Base-by-base conservation (phyloP, 64 coral and sea anemone species). In the Astreopora myriophthalma region DNA sequence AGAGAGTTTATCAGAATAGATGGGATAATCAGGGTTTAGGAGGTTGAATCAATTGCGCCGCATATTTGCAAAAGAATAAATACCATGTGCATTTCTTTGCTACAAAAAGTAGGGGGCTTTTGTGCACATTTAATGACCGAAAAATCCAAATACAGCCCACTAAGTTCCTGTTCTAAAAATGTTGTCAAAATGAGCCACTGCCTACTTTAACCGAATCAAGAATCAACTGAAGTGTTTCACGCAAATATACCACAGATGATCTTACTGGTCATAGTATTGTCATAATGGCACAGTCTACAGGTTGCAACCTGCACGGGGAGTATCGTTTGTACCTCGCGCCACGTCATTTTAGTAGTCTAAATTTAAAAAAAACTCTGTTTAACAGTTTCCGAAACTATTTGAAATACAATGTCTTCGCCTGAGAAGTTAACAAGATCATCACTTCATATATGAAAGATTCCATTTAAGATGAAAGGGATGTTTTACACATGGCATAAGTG, bases 191-290 rank as follows among this genome's bases (percentile, higher is more conserved):
- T 58, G 10, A 58, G 16, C 19, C 19, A 8, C 17, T 25, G 61
- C 20, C 61, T 1, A 5, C 17, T 23, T 3, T 22, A 64, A 64
- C 0, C 23, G 1, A 64, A 23, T 23, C 5, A 25, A 64, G 6
- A 25, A 24, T 64, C 24, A 26, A 58, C 17, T 11, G 11, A 58
- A 58, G 20, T 64, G 23, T 24, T 24, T 16, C 20, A 29, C 17
- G 3, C 29, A 4, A 51, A 29, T 17, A 51, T 19, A 78, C 16
- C 25, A 78, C 40, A 51, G 75, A 78, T 1, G 6, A 37, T 17
- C 22, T 23, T 37, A 83, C 79, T 62, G 79, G 79, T 83, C 52
- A n/a, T 29, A 34, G 79, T 83, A 83, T 83, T 83, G 32, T 83
- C 4, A 35, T 1, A 65, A 64, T 2, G 11, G 20, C 44, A 52